Percentiles rank a stretch among this genome's conserved stretches.
Evolutionary conservation across 2,888 invertebrate genomes (phyloP).

Genomic region (Cenopis cana): DNA sequence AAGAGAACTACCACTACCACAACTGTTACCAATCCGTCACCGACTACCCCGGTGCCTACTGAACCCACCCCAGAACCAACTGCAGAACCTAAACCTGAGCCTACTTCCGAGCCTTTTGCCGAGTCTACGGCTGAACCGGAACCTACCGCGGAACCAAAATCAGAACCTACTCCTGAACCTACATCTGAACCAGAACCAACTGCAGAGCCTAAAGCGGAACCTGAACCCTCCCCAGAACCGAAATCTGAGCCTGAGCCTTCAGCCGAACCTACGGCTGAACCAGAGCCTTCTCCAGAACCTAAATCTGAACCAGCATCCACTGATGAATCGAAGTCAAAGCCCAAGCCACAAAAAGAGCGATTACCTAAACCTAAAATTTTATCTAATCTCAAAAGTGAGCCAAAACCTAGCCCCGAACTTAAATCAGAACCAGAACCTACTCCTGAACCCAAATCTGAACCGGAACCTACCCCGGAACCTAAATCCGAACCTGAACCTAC

Average conservation of each 20-base stretch:
- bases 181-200: constrained; percentile 68
- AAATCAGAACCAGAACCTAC: constrained; percentile 75
- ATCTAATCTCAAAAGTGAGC: constrained; percentile 64
- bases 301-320: constrained; percentile 59
- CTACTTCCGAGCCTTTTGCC: constrained; percentile 52
- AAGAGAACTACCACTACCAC: constrained; percentile 43
- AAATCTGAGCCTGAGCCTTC: constrained; percentile 67
- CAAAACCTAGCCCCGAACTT: constrained; percentile 71
- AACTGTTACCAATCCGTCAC: constrained; percentile 55
- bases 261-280: constrained; percentile 56
- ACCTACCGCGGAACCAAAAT: constrained; percentile 64
- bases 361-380: constrained; percentile 63
- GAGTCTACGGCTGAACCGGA: constrained; percentile 69
- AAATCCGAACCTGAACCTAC: constrained; percentile 67
- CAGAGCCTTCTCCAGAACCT: constrained; percentile 59
- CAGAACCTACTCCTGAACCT: constrained; percentile 67
- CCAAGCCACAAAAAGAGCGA: constrained; percentile 56
- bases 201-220: constrained; percentile 72
- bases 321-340: constrained; percentile 72
- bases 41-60: constrained; percentile 62
- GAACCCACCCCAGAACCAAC: constrained; percentile 65
- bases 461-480: constrained; percentile 64
- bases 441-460: constrained; percentile 68
- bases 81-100: constrained; percentile 46
- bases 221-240: constrained; percentile 64